A percentile compares a stretch with the other conserved stretches of the same genome.
These are phyloP conservation scores for Ethmia dodecea DNA, from an alignment of 2,888 invertebrate genomes.

Conservation along the genomic window DNA sequence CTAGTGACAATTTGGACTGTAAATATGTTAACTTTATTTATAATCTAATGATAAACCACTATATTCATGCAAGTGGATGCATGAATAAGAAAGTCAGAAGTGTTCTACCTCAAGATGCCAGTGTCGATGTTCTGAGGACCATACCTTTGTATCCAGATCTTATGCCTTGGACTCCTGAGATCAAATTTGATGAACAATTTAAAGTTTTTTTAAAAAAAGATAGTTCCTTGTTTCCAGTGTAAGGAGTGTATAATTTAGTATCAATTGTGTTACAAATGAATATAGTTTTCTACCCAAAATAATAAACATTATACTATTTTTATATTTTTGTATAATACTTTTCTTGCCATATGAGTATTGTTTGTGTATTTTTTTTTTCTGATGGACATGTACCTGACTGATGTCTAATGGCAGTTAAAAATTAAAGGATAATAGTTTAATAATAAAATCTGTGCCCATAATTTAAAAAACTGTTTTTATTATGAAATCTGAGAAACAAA, in stretches of 20 bases:
- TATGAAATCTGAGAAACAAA: too few relatives aligned
- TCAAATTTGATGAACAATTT: slow-evolving; percentile 62
- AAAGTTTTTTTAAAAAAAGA: slow-evolving; percentile 50
- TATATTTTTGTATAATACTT: too few relatives aligned
- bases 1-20: slow-evolving; percentile 62
- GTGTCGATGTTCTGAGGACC: slow-evolving; percentile 42
- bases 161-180: slow-evolving; percentile 67
- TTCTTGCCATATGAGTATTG: too few relatives aligned
- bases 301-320: too few relatives aligned
- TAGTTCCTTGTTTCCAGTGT: background rate
- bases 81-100: slow-evolving; percentile 68
- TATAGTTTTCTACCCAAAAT: too few relatives aligned
- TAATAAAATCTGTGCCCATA: too few relatives aligned
- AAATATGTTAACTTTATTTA: slow-evolving; percentile 71
- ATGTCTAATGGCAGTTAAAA: too few relatives aligned
- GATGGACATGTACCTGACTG: too few relatives aligned
- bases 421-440: too few relatives aligned
- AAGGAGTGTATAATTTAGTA: background rate
- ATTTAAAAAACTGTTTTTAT: too few relatives aligned
- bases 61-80: slow-evolving; percentile 65
- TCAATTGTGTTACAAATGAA: too few relatives aligned
- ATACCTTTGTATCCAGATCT: slow-evolving; percentile 65
- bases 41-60: slow-evolving; percentile 62
- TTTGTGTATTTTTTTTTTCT: too few relatives aligned
- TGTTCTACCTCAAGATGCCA: slow-evolving; percentile 56